phyloP scores from a whole-genome alignment of 2,797 vertebrate genomes.

The Pygocentrus nattereri region DNA sequence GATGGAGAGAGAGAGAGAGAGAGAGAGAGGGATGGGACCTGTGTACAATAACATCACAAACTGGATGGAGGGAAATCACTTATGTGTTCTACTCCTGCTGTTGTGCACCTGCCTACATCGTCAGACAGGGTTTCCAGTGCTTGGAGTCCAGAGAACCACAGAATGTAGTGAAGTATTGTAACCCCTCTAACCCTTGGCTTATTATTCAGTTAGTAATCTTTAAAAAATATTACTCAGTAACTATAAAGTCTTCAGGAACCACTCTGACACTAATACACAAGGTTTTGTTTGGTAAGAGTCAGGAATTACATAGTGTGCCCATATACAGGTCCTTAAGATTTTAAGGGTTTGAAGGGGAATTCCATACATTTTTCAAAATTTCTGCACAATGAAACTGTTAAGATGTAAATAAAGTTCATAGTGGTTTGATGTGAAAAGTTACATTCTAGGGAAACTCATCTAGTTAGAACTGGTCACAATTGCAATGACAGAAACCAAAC shows the following conservation, averaged over 20 bases:
- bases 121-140: neutral
- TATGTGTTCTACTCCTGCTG: neutral
- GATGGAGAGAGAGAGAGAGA: neutral
- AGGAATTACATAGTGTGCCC: neutral
- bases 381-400: too few species aligned
- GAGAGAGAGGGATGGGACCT: slow-evolving; percentile 16
- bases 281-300: neutral
- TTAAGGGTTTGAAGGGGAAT: too few species aligned
- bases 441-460: too few species aligned
- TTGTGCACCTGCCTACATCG: neutral
- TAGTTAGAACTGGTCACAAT: too few species aligned
- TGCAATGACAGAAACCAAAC: too few species aligned
- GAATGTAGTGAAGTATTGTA: neutral
- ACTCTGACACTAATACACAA: neutral
- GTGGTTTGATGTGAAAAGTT: too few species aligned
- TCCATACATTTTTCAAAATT: too few species aligned
- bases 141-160: neutral
- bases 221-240: neutral
- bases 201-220: neutral
- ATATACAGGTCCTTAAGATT: too few species aligned
- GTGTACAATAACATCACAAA: slow-evolving; percentile 10
- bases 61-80: slow-evolving; percentile 12
- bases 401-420: too few species aligned
- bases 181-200: neutral
- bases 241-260: neutral